phyloP scores from a whole-genome alignment of 2,888 invertebrate species.

The Agonopterix alstromeriana region DNA sequence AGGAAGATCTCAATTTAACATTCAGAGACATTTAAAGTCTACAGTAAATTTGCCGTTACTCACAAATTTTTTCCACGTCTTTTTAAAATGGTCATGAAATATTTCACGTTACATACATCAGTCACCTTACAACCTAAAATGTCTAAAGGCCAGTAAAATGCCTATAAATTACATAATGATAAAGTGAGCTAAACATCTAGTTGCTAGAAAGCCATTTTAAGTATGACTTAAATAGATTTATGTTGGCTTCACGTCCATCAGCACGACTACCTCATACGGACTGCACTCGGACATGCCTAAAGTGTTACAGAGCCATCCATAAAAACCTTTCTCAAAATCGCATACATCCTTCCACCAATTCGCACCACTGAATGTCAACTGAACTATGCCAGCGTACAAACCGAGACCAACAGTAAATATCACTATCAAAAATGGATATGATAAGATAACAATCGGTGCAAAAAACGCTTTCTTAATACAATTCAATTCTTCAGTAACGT shows the following conservation, averaged over 20 bases:
- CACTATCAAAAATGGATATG: slow-evolving; percentile 83
- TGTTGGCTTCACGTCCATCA: slow-evolving; percentile 74
- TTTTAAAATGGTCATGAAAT: background rate
- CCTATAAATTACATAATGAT: background rate
- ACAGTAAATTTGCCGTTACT: too few species aligned
- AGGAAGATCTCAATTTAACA: slow-evolving; percentile 12
- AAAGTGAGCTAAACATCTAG: too few species aligned
- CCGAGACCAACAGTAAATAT: slow-evolving; percentile 80
- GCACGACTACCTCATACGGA: slow-evolving; percentile 83
- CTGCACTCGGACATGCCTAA: slow-evolving; percentile 83
- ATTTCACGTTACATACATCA: background rate
- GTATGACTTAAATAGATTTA: slow-evolving; percentile 9
- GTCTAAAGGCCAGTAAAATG: background rate
- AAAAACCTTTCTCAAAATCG: slow-evolving; percentile 87
- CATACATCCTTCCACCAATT: slow-evolving; percentile 83
- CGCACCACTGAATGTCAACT: slow-evolving; percentile 81
- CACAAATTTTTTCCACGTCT: background rate
- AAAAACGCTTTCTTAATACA: slow-evolving; percentile 79
- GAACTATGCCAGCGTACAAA: slow-evolving; percentile 80
- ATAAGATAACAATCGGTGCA: slow-evolving; percentile 81
- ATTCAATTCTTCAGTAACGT: slow-evolving; percentile 81
- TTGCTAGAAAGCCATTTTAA: background rate
- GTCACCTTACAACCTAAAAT: background rate
- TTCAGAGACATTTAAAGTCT: too few species aligned
- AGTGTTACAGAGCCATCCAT: slow-evolving; percentile 84